Evolutionary conservation across 1,140 invertebrate species (phyloP).

Genomic region (Lepidurus couesii): DNA sequence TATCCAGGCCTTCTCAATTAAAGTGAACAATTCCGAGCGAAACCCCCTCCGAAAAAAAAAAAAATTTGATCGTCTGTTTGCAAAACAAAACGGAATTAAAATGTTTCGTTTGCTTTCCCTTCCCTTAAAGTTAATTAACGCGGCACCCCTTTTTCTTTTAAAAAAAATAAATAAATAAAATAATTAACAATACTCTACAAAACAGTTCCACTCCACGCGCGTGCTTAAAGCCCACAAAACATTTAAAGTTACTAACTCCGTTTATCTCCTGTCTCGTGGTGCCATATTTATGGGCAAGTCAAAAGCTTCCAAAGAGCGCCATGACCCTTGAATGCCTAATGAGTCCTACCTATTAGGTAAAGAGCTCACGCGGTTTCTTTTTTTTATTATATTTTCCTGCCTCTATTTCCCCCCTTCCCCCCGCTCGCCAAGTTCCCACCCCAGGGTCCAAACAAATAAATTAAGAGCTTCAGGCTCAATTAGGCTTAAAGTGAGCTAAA

Average conservation of each 20-base stretch:
- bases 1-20: too few relatives aligned
- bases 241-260: not conserved
- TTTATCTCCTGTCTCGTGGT: not conserved
- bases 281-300: slow-evolving; percentile 3
- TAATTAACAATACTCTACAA: not conserved
- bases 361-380: not conserved
- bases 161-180: too few relatives aligned
- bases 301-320: not conserved
- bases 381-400: not conserved
- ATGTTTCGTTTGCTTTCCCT: too few relatives aligned
- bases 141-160: too few relatives aligned
- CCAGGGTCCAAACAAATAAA: not conserved
- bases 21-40: too few relatives aligned
- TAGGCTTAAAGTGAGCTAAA: not conserved
- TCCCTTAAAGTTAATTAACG: too few relatives aligned
- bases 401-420: not conserved
- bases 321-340: slow-evolving; percentile 5
- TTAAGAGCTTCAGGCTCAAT: not conserved
- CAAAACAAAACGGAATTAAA: too few relatives aligned
- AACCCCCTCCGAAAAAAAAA: not conserved
- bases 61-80: not conserved
- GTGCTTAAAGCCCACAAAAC: not conserved
- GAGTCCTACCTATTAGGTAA: not conserved
- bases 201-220: not conserved
- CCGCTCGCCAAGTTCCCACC: not conserved